These are phyloP conservation scores for Tringa solitaria DNA, from an alignment of 2,113 vertebrate genomes.

Conservation along the genomic window DNA sequence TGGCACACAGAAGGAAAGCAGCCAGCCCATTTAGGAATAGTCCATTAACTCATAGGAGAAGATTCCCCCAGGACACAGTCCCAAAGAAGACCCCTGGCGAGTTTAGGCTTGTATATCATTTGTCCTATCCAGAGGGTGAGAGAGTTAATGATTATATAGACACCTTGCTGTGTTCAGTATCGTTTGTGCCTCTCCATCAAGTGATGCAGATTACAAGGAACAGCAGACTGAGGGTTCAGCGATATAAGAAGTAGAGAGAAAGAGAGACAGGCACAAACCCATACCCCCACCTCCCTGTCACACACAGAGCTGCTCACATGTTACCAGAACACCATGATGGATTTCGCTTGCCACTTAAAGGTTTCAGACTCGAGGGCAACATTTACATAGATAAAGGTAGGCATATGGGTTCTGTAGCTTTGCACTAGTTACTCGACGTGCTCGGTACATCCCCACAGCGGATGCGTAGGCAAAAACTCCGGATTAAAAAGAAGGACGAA, in stretches of 20 bases:
- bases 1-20: slow-evolving; percentile 46
- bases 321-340: slow-evolving; percentile 42
- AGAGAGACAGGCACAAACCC: background rate
- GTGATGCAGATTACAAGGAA: slow-evolving; percentile 69
- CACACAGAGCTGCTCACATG: slow-evolving; percentile 15
- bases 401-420: background rate
- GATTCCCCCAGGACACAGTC: slow-evolving; percentile 62
- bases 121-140: slow-evolving; percentile 60
- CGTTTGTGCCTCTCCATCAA: slow-evolving; percentile 65
- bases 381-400: slow-evolving; percentile 57
- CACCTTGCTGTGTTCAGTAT: slow-evolving; percentile 55
- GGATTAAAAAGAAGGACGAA: slow-evolving; percentile 22
- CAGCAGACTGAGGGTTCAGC: slow-evolving; percentile 50
- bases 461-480: slow-evolving; percentile 44
- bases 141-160: slow-evolving; percentile 70
- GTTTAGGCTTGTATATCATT: slow-evolving; percentile 63
- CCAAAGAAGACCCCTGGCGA: slow-evolving; percentile 61
- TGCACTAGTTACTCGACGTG: slow-evolving; percentile 19
- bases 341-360: slow-evolving; percentile 58
- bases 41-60: slow-evolving; percentile 60
- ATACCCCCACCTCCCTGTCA: background rate
- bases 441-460: slow-evolving; percentile 2
- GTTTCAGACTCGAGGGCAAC: slow-evolving; percentile 42
- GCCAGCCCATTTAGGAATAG: slow-evolving; percentile 58
- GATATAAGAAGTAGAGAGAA: background rate